Evolutionary conservation across 2,797 vertebrate species (phyloP).

Genomic region (Pristis pectinata): DNA sequence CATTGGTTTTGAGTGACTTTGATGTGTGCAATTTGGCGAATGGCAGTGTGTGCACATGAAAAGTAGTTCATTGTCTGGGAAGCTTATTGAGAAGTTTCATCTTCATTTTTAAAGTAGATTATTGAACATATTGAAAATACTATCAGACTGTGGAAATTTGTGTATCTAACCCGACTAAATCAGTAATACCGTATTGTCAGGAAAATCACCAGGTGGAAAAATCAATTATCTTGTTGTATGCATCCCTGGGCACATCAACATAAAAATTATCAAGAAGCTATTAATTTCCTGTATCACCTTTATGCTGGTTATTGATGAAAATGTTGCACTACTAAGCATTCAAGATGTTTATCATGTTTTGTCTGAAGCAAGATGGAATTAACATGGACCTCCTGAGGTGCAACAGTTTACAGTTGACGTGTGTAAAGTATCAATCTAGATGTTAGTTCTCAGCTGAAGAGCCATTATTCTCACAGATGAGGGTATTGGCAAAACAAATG

Average conservation of each 20-base stretch:
- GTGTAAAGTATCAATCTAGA: not conserved
- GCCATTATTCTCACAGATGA: not conserved
- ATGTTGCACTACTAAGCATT: not conserved
- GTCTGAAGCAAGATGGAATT: not conserved
- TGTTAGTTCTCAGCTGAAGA: not conserved
- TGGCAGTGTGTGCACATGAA: not conserved
- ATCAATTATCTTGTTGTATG: not conserved
- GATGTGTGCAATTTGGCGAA: not conserved
- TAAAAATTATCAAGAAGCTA: not conserved
- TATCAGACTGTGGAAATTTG: not conserved
- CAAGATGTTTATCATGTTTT: not conserved
- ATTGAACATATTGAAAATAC: not conserved
- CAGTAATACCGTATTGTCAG: not conserved
- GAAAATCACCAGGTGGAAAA: not conserved
- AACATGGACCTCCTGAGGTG: not conserved
- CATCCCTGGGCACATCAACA: slow-evolving; percentile 11
- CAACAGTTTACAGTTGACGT: not conserved
- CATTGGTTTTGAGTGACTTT: not conserved
- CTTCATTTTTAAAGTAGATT: not conserved
- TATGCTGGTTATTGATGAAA: not conserved
- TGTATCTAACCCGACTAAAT: not conserved
- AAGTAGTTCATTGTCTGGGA: not conserved
- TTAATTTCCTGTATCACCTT: not conserved
- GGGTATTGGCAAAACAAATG: not conserved
- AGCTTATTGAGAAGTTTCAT: not conserved